Percentiles rank a stretch among this genome's conserved stretches.
These are phyloP conservation scores for Netelia inedita DNA, from an alignment of 2,888 invertebrate genomes.

Conservation along the genomic window DNA sequence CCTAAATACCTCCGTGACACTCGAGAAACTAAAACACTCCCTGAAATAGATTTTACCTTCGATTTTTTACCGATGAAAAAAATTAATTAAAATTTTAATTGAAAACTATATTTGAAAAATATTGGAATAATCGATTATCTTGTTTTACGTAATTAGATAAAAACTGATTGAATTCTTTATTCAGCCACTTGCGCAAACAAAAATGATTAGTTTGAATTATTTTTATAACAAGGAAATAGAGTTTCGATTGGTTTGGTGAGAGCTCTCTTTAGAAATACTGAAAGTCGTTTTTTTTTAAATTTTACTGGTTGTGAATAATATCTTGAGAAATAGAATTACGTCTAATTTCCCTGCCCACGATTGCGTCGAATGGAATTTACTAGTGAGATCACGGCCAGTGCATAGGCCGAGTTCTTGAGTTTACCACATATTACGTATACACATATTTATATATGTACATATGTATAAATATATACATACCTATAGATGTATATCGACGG, in stretches of 20 bases:
- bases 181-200: too few relatives aligned
- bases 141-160: too few relatives aligned
- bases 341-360: conserved; percentile 57
- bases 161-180: too few relatives aligned
- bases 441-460: conserved; percentile 23
- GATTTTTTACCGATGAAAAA: not conserved
- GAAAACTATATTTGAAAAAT: not conserved
- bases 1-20: conserved; percentile 37
- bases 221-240: not conserved
- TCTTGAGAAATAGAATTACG: conserved; percentile 43
- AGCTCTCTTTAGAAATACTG: not conserved
- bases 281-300: conserved; percentile 1
- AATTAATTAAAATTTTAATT: not conserved
- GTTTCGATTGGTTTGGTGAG: not conserved
- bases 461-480: conserved; percentile 23
- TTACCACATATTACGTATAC: conserved; percentile 32
- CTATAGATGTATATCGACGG: conserved; percentile 21
- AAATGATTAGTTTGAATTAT: too few relatives aligned
- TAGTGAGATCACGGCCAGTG: conserved; percentile 81
- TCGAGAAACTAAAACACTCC: not conserved
- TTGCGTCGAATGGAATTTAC: conserved; percentile 75
- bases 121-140: not conserved
- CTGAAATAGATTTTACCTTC: not conserved
- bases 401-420: conserved; percentile 72
- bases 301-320: conserved; percentile 37